These are phyloP conservation scores for Lordiphosa andalusiaca DNA, from an alignment of 2,888 invertebrate species.

Conservation along the genomic window DNA sequence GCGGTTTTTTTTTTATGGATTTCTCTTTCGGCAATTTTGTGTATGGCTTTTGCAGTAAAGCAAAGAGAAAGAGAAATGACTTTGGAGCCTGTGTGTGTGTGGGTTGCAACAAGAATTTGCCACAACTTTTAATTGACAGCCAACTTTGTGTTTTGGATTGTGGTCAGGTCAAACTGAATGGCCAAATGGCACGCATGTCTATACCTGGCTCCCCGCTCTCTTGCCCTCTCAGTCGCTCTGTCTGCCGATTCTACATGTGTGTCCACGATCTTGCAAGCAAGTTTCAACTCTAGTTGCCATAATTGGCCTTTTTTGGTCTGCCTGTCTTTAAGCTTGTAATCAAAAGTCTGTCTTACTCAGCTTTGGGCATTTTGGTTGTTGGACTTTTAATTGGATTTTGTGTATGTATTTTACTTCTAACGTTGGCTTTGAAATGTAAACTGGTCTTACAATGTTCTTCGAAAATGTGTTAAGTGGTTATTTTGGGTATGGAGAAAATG, in stretches of 20 bases:
- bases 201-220: not conserved
- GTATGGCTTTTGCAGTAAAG: conserved; percentile 40
- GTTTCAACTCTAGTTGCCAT: conserved; percentile 44
- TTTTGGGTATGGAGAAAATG: too few relatives aligned
- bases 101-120: conserved; percentile 11
- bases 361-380: conserved; percentile 22
- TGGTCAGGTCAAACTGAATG: conserved; percentile 27
- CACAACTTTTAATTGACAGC: conserved; percentile 46
- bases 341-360: conserved; percentile 13
- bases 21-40: conserved; percentile 50
- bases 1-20: conserved; percentile 42
- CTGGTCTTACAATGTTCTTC: not conserved
- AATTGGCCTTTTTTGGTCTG: conserved; percentile 35
- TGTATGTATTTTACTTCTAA: not conserved
- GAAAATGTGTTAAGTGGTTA: not conserved
- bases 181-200: conserved; percentile 35
- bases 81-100: conserved; percentile 6
- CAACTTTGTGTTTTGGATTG: conserved; percentile 16
- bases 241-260: conserved; percentile 8
- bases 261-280: conserved; percentile 24
- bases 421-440: not conserved
- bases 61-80: conserved; percentile 54
- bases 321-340: conserved; percentile 11
- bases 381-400: conserved; percentile 20
- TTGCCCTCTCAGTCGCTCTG: not conserved